phyloP scores from a whole-genome alignment of 2,113 vertebrate genomes.

The Vireo altiloquus region DNA sequence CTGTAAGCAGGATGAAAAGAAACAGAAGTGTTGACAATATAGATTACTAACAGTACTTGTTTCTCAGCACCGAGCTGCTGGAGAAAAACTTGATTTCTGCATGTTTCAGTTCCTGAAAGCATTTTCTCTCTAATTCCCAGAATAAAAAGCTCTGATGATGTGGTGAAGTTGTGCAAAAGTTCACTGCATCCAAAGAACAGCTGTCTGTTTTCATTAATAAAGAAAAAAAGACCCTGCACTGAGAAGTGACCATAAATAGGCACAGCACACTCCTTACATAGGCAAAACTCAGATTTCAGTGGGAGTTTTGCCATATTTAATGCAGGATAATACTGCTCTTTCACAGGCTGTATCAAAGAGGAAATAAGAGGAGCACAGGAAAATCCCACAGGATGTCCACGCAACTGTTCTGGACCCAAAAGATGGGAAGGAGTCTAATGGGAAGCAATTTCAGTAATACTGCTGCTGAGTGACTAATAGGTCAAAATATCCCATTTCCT shows the following conservation, averaged over 20 bases:
- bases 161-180: not conserved
- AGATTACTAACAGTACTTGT: not conserved
- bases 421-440: not conserved
- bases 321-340: not conserved
- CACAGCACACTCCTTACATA: not conserved
- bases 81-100: not conserved
- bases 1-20: not conserved
- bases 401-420: not conserved
- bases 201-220: not conserved
- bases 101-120: not conserved
- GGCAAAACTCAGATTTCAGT: not conserved
- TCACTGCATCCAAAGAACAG: not conserved
- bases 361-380: not conserved
- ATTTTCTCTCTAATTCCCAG: not conserved
- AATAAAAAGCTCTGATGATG: not conserved
- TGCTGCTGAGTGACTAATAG: not conserved
- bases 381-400: conserved; percentile 22
- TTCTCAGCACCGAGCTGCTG: not conserved
- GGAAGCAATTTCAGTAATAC: not conserved
- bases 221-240: not conserved
- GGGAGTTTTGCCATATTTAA: not conserved
- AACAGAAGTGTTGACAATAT: not conserved
- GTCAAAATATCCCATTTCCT: not conserved
- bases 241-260: not conserved
- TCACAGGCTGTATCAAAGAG: not conserved